Evolutionary conservation across 2,797 vertebrate species (phyloP).

Genomic region (Muscicapa comitata): DNA sequence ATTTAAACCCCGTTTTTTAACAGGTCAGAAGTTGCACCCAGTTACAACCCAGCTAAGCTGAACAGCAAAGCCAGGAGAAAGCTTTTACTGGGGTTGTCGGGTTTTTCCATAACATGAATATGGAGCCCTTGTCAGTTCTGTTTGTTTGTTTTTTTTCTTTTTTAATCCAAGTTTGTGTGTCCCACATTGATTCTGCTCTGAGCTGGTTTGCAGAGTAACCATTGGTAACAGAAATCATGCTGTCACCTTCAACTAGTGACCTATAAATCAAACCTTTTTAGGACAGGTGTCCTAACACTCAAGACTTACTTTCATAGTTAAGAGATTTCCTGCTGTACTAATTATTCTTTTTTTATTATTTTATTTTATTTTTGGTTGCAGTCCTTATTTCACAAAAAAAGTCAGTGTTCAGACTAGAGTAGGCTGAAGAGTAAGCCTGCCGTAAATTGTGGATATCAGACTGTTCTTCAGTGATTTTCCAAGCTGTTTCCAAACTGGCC

Average conservation of each 20-base stretch:
- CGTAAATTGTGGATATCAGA: neutral
- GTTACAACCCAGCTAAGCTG: neutral
- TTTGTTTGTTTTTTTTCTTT: neutral
- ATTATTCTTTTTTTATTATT: neutral
- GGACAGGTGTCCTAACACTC: constrained; percentile 5
- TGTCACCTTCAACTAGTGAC: constrained; percentile 32
- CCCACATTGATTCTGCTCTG: constrained; percentile 16
- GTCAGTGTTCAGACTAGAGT: neutral
- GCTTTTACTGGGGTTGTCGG: neutral
- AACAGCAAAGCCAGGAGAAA: neutral
- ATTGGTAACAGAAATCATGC: constrained; percentile 21
- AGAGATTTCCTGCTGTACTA: constrained; percentile 57
- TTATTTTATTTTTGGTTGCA: constrained; percentile 18
- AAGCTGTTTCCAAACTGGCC: neutral
- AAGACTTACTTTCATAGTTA: constrained; percentile 44
- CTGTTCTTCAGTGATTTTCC: constrained; percentile 4
- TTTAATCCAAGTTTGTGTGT: neutral
- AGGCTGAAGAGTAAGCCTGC: constrained; percentile 4
- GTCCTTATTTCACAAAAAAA: neutral
- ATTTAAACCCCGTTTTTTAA: neutral
- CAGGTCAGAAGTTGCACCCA: neutral
- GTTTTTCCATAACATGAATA: neutral
- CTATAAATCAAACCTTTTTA: neutral
- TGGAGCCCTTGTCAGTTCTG: neutral
- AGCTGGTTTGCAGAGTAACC: constrained; percentile 34